Evolutionary conservation across 2,888 invertebrate species (phyloP).

Genomic region (Oligia fasciuncula): DNA sequence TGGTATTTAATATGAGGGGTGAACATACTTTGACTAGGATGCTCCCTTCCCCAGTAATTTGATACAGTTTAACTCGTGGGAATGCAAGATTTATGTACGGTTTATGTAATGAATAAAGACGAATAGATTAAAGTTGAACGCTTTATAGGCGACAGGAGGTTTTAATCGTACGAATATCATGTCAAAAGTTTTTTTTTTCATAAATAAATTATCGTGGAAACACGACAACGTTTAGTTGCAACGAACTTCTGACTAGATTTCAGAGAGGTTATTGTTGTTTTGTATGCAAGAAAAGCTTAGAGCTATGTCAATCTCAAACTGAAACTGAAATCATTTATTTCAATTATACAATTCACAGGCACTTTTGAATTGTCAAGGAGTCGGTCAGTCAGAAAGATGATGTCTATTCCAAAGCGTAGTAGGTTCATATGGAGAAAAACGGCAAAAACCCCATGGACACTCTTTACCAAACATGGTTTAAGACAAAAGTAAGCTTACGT

Average conservation of each 20-base stretch:
- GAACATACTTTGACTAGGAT: slow-evolving; percentile 75
- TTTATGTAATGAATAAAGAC: slow-evolving; percentile 73
- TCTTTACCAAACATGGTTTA: background rate
- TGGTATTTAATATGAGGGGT: slow-evolving; percentile 75
- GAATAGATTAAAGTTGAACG: slow-evolving; percentile 68
- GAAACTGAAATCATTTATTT: background rate
- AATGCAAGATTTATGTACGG: slow-evolving; percentile 77
- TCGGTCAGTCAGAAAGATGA: background rate
- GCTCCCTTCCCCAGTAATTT: slow-evolving; percentile 81
- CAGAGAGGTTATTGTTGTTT: background rate
- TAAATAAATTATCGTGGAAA: slow-evolving; percentile 30
- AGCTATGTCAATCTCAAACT: background rate
- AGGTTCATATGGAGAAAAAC: background rate
- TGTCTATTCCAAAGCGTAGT: too few species aligned
- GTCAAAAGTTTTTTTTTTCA: slow-evolving; percentile 34
- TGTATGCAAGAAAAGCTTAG: background rate
- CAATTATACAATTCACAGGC: background rate
- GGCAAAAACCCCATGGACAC: background rate
- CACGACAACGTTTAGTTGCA: slow-evolving; percentile 6
- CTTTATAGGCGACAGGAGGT: slow-evolving; percentile 62
- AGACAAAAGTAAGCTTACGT: background rate
- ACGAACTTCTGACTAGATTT: background rate
- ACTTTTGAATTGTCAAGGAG: too few species aligned
- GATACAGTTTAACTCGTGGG: slow-evolving; percentile 86
- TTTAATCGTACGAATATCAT: slow-evolving; percentile 57